These are phyloP conservation scores for Neodiprion virginianus DNA, from an alignment of 1,140 invertebrate genomes.

Conservation along the genomic window DNA sequence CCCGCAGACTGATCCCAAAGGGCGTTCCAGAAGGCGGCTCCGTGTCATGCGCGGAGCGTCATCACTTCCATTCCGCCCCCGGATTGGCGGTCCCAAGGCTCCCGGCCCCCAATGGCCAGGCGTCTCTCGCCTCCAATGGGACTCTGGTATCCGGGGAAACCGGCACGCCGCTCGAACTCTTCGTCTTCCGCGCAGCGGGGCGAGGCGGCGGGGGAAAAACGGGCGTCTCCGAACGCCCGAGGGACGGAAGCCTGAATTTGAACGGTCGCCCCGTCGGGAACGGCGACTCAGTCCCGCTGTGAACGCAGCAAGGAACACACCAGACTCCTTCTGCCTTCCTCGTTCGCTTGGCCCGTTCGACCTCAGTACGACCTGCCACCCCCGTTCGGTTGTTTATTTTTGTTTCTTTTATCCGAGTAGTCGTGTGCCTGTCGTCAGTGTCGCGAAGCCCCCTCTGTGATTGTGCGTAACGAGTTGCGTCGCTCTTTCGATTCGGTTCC, in stretches of 20 bases:
- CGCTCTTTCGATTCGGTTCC: too few relatives aligned
- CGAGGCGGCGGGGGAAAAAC: constrained; percentile 20
- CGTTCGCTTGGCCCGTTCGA: neutral
- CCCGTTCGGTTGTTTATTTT: too few relatives aligned
- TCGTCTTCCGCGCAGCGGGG: neutral
- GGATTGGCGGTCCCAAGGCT: neutral
- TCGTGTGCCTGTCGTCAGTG: too few relatives aligned
- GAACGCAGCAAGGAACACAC: constrained; percentile 57
- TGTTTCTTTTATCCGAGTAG: too few relatives aligned
- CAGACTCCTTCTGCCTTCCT: constrained; percentile 34
- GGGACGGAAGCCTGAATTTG: neutral
- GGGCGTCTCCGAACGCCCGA: neutral
- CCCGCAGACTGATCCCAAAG: too few relatives aligned
- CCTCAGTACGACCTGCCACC: neutral
- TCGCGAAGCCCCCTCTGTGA: too few relatives aligned
- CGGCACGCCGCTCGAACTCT: neutral
- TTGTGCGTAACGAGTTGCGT: too few relatives aligned
- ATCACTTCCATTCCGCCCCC: neutral
- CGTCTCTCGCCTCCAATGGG: constrained; percentile 34
- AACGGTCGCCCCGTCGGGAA: constrained; percentile 39
- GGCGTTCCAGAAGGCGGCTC: constrained; percentile 24
- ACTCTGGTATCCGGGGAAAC: constrained; percentile 38
- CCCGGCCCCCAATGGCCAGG: neutral
- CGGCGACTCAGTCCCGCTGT: constrained; percentile 58
- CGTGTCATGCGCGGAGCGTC: constrained; percentile 38